Base-by-base conservation (phyloP, 1,140 invertebrate species). In the Bradysia coprophila region DNA sequence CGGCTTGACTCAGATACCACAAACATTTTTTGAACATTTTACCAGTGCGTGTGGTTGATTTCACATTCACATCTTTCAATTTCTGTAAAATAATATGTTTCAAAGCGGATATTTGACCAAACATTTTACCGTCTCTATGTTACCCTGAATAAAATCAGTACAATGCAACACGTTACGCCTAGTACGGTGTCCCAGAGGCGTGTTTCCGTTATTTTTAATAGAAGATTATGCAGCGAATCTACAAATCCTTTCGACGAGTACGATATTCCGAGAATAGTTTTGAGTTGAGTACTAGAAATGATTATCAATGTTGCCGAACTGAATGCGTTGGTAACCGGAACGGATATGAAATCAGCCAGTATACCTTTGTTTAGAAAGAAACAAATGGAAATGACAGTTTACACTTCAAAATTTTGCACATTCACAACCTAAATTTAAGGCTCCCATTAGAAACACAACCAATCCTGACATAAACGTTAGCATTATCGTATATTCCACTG, bases 241-340 rank as follows among this genome's bases (percentile, higher is more conserved):
- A 84, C 52, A 52, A 86, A 81, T 41, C 76, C 76, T 43, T 71
- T 73, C 0, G 81, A 70, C 20, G 72, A 69, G 48, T 85, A 81
- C 48, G 72, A 72, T 9, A 92, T 59, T 1, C 87, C 87, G 10
- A 90, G 60, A 1, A 92, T 61, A 39, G 76, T 76, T 60, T 88
- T 94, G 1, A 94, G 57, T 63, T 96, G 91, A 0, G 86, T 85
- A 8, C 78, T 73, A 1, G 82, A 81, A 36, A 95, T 94, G 37
- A 91, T 92, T 8, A 95, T 72, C 13, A 91, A 89, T 0, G 90
- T 92, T 13, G 89, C 89, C 19, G 87, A 89, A 0, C 88, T 93
- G 54, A 94, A 95, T 0, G 89, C 87, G 39, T 86, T 87, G 0
- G 89, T 91, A 10, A 95, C 90, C 4, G 91, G 87, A 34, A 85